These are phyloP conservation scores for Denticeps clupeoides DNA, from an alignment of 2,797 vertebrate species.

Conservation along the genomic window DNA sequence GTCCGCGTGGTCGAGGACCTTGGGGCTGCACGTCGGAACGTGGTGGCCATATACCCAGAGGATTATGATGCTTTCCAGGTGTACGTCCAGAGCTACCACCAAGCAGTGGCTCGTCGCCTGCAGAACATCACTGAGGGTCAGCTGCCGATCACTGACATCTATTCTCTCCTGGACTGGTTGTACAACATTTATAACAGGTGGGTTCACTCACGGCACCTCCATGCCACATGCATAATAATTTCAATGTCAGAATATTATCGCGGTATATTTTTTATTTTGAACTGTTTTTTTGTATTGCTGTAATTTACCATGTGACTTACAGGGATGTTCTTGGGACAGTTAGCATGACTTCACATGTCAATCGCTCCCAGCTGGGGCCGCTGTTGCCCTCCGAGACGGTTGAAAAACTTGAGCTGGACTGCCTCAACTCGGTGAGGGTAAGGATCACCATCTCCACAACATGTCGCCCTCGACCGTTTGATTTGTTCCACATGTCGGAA, in stretches of 20 bases:
- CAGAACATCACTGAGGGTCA: conserved; percentile 47
- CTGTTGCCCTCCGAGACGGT: conserved; percentile 67
- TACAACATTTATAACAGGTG: conserved; percentile 79
- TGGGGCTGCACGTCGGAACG: conserved; percentile 62
- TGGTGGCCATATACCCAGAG: conserved; percentile 67
- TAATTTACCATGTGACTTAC: too few relatives aligned
- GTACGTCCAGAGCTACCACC: conserved; percentile 76
- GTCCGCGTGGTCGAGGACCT: conserved; percentile 67
- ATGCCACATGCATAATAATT: neutral
- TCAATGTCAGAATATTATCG: neutral
- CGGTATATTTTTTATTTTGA: too few relatives aligned
- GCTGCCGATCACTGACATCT: conserved; percentile 67
- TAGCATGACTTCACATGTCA: conserved; percentile 69
- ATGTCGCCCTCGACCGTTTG: neutral
- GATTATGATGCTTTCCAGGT: conserved; percentile 66
- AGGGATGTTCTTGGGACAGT: conserved; percentile 78
- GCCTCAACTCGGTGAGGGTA: conserved; percentile 77
- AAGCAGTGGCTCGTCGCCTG: conserved; percentile 60
- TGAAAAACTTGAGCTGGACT: conserved; percentile 69
- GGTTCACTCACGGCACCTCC: too few relatives aligned
- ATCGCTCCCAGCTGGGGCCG: conserved; percentile 53
- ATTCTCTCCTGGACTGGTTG: conserved; percentile 80
- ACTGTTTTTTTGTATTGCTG: too few relatives aligned
- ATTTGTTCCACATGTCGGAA: conserved; percentile 4
- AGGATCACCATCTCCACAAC: conserved; percentile 19